These are phyloP conservation scores for Gymnobelideus leadbeateri DNA, from an alignment of 2,113 vertebrate genomes.

Conservation along the genomic window DNA sequence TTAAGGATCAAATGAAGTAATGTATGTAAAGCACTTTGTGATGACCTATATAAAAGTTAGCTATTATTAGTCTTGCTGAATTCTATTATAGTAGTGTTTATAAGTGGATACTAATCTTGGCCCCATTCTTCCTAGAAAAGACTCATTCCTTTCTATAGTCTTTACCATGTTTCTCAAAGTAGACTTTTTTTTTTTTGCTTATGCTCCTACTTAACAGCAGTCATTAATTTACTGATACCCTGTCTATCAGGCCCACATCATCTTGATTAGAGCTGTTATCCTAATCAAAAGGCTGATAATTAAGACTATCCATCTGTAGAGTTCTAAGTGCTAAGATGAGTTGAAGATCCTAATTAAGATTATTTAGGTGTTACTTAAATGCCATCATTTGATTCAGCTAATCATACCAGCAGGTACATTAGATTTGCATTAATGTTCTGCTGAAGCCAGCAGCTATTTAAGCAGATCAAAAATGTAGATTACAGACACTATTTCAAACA, in stretches of 20 bases:
- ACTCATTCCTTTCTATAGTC: constrained; percentile 67
- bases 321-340: constrained; percentile 88
- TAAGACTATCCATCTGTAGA: constrained; percentile 90
- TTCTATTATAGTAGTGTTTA: neutral
- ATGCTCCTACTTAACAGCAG: constrained; percentile 85
- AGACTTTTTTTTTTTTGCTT: constrained; percentile 80
- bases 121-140: constrained; percentile 60
- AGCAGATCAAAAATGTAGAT: constrained; percentile 86
- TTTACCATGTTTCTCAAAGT: constrained; percentile 75
- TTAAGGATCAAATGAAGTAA: neutral
- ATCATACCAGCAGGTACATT: constrained; percentile 91
- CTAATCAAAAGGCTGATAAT: constrained; percentile 92
- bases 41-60: constrained; percentile 15
- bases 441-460: constrained; percentile 87
- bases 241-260: constrained; percentile 88
- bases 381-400: constrained; percentile 91
- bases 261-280: constrained; percentile 92
- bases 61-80: constrained; percentile 36
- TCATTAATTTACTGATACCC: constrained; percentile 89
- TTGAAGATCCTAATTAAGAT: constrained; percentile 91
- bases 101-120: constrained; percentile 59
- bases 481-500: constrained; percentile 81
- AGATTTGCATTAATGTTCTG: constrained; percentile 90
- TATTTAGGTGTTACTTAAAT: constrained; percentile 91
- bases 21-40: neutral